Base-by-base conservation (phyloP, 2,113 vertebrate genomes). In the Istiophorus platypterus region DNA sequence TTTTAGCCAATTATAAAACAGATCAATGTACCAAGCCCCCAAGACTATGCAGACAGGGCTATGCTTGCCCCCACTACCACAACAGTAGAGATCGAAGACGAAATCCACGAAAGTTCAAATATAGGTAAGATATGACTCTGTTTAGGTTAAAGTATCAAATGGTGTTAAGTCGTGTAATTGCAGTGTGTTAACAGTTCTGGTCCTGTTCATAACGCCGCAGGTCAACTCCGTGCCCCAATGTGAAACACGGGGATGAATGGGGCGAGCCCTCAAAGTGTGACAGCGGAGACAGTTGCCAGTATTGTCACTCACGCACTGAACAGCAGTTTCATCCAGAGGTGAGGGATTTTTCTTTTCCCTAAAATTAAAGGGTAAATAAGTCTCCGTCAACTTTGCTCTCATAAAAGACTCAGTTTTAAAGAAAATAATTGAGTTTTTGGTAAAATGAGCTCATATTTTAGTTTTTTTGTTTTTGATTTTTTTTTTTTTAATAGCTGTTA, bases 291-390 rank as follows among this genome's bases (percentile, higher is more conserved):
- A 85, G 90, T 78, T 98, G 97, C 86, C 96, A 95, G 82, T 97
- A 96, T 89, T 98, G 97, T 92, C 97, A 98, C 87, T 98, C 97
- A 18, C 97, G 97, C 78, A 97, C 97, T 0, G 97, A 98, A 90
- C 97, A 98, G 81, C 97, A 98, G 88, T 98, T 98, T 88, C 97
- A 98, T 78, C 97, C 97, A 0, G 97, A 98, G 95, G 97, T 98
- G 85, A 78, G 91, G 63, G 7, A 54, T 13, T 29, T 24, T n/a
- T 24, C n/a, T 65, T 73, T 57, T 26, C 13, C 24, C 22, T 64
- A 42, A 42, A 34, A 56, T 29, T 0, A 58, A 56, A 0, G 12
- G 1, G 0, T 15, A 1, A 18, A n/a, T 6, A 51, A 17, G 13
- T 74, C 31, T 27, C 27, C 59, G 18, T 61, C 24, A 12, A 0